Evolutionary conservation across 2,888 invertebrate genomes (phyloP).

Genomic region (Calephelis perditalis): DNA sequence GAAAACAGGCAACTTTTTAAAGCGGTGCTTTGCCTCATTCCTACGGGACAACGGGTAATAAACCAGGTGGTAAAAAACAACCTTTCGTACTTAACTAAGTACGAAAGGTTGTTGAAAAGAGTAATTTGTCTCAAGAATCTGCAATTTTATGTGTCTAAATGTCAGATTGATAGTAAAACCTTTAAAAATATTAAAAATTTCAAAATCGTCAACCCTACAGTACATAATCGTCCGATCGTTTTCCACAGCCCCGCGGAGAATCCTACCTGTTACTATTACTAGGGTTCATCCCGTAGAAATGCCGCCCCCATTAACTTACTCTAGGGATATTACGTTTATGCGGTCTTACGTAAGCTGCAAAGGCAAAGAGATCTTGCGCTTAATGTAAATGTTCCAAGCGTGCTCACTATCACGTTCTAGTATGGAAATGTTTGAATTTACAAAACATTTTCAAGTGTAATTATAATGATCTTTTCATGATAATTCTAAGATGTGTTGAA

Average conservation of each 20-base stretch:
- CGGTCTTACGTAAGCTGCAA: slow-evolving; percentile 9
- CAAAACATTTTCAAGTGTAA: background rate
- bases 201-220: slow-evolving; percentile 24
- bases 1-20: too few relatives aligned
- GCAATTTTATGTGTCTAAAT: too few relatives aligned
- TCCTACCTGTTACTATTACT: slow-evolving; percentile 33
- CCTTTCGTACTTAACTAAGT: too few relatives aligned
- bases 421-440: background rate
- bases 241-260: slow-evolving; percentile 30
- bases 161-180: too few relatives aligned
- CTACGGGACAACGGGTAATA: too few relatives aligned
- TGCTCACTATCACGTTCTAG: background rate
- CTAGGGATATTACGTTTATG: slow-evolving; percentile 16
- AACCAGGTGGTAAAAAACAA: too few relatives aligned
- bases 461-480: background rate
- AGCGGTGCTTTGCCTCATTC: too few relatives aligned
- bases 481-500: too few relatives aligned
- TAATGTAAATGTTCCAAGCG: slow-evolving; percentile 3
- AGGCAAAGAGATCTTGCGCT: slow-evolving; percentile 10
- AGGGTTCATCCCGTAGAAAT: slow-evolving; percentile 20
- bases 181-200: too few relatives aligned
- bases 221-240: slow-evolving; percentile 29
- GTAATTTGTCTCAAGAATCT: too few relatives aligned
- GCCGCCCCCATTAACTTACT: slow-evolving; percentile 22
- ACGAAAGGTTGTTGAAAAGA: too few relatives aligned